Base-by-base conservation (phyloP, 2,113 vertebrate species). In the Bubalus kerabau region DNA sequence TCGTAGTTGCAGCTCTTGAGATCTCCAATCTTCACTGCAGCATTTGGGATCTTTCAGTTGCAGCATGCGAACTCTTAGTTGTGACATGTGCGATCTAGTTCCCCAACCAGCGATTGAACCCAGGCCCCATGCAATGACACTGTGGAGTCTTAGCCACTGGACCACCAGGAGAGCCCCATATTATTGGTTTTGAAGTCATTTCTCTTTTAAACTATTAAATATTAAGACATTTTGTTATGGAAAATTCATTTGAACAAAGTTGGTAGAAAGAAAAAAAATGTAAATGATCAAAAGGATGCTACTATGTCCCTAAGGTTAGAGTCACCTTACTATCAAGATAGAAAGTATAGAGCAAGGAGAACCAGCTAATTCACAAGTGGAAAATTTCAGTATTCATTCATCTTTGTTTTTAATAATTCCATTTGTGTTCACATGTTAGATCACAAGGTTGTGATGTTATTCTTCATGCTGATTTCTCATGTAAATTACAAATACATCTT, bases 381-480 rank as follows among this genome's bases (percentile, higher is more conserved):
- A 96, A 95, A 90, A 32, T 85, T 80, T 67, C 36, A 26, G 26
- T 13, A n/a, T 50, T 88, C 87, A 88, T 96, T 97, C 96, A 90
- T 92, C 80, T 98, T 96, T 97, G 87, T 90, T 97, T 92, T 96
- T 90, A 97, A 91, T 94, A 96, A 97, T 82, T 96, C 19, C 81
- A 96, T 95, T 81, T 97, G 36, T 56, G 81, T 50, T 21, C 81
- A 54, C 92, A 24, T 93, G 57, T 94, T 93, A 96, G 83, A 85
- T 96, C 92, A 92, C 57, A 94, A 97, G 67, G 57, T 88, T 83
- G 81, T 83, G 87, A 87, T 48, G 48, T 94, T 96, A 89, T 36
- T 92, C 71, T 94, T 96, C 36, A 59, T 88, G 28, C n/a, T 95
- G 93, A 86, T 78, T 95, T 97, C 62, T 95, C 94, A 96, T 76